Evolutionary conservation across 2,888 invertebrate genomes (phyloP), one percentile per base, ranked within the genome.

Genomic region (Hypomecis punctinalis): DNA sequence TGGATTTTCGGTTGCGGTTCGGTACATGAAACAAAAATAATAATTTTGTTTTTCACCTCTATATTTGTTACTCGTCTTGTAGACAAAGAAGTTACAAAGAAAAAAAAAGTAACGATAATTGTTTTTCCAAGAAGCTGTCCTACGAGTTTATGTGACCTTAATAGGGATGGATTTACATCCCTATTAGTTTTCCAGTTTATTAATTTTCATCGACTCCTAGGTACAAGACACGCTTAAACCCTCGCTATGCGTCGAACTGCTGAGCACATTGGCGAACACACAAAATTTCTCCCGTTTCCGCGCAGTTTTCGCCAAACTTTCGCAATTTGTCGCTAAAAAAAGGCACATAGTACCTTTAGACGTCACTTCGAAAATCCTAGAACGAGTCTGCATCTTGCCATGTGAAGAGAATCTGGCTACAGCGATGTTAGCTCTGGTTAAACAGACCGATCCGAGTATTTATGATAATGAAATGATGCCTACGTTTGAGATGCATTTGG

Each of bases 281-380:
- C 88, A 85, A 54, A 92, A 93, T 71, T 91, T 93, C 70, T 80
- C 85, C 0, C 79, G 89, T 6, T 93, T 91, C 71, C 89, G 85
- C 68, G 40, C 42, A 0, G 82, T 89, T 35, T 91, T 91, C 68
- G 69, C 85, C 5, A 85, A 81, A 59, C 72, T 92, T 7, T 82
- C 84, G 0, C 63, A 78, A 7, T 86, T 86, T 48, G 82, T 90
- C 66, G 78, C 78, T 2, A 39, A 67, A 0, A 74, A 76, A 23
- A 73, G 69, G 3, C 73, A 81, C 53, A 70, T 63, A 2, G 84
- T 91, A 10, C 66, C 70, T 23, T 64, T 81, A 2, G 63, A 76
- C 0, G 83, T 84, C 0, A 85, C 83, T 0, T 70, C 69, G 0
- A 78, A 81, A 1, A 79, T 92, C 0, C 68, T 92, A 51, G 90